These are phyloP conservation scores for Tipula vernalis DNA, from an alignment of 2,888 invertebrate species.

Conservation along the genomic window DNA sequence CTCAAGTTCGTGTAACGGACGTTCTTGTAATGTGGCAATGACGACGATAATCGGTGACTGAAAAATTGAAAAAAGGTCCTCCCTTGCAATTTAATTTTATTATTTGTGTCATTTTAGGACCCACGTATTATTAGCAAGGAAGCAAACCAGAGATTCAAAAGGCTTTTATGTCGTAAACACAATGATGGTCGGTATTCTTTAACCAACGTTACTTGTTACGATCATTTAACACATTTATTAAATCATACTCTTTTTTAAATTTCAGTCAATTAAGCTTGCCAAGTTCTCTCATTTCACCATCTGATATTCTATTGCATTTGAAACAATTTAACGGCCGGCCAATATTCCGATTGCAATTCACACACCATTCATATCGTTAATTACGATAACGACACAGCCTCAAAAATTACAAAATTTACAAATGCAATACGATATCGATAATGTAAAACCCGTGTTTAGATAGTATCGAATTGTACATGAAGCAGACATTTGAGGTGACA, in stretches of 20 bases:
- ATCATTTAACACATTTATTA: too few species aligned
- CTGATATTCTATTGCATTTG: constrained; percentile 52
- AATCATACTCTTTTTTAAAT: constrained; percentile 16
- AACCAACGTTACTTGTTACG: too few species aligned
- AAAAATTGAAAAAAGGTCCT: too few species aligned
- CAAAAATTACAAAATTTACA: constrained; percentile 50
- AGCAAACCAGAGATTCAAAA: background rate
- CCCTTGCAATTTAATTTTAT: too few species aligned
- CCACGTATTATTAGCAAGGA: background rate
- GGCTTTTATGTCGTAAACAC: background rate
- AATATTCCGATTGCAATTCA: constrained; percentile 43
- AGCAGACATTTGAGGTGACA: constrained; percentile 54
- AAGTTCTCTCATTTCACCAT: constrained; percentile 48
- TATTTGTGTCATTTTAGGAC: background rate
- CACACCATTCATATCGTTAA: constrained; percentile 54
- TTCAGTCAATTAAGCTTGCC: constrained; percentile 49
- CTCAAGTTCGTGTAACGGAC: too few species aligned
- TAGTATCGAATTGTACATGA: constrained; percentile 45
- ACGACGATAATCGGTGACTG: too few species aligned
- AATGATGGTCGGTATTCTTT: too few species aligned
- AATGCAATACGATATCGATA: constrained; percentile 59
- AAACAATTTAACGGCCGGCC: constrained; percentile 24
- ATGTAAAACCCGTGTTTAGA: constrained; percentile 61
- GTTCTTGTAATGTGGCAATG: too few species aligned
- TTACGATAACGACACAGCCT: constrained; percentile 42